Percentiles rank a stretch among this genome's conserved stretches.
Conservation (phyloP, 2,113 vertebrate species). For the Asarcornis scutulata region DNA sequence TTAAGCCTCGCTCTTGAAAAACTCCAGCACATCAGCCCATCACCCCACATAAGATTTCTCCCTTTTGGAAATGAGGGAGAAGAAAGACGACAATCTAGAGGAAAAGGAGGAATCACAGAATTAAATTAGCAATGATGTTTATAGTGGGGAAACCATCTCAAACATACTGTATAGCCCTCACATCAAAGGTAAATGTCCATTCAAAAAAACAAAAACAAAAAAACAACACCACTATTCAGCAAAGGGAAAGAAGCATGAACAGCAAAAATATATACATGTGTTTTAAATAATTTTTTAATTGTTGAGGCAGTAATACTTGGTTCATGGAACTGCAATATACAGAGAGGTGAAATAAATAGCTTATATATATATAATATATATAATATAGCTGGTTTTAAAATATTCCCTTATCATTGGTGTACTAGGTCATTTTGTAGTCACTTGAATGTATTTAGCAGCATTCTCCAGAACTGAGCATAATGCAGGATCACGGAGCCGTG, state of each 20-base stretch:
- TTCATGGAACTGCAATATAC: slow-evolving; percentile 90
- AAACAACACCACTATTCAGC: neutral
- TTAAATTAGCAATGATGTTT: neutral
- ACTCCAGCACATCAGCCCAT: rapidly evolving
- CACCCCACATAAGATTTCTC: neutral
- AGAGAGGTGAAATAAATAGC: slow-evolving; percentile 90
- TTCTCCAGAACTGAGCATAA: slow-evolving; percentile 81
- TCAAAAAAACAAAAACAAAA: neutral
- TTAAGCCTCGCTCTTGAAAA: neutral
- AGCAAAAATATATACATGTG: slow-evolving; percentile 51
- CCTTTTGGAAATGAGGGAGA: neutral
- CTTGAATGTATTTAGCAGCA: slow-evolving; percentile 83
- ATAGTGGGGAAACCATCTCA: neutral
- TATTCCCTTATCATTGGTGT: slow-evolving; percentile 87
- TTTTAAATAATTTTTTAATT: slow-evolving; percentile 88
- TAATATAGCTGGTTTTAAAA: slow-evolving; percentile 87
- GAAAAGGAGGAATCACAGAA: neutral
- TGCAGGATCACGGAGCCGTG: slow-evolving; percentile 80
- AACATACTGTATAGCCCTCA: neutral
- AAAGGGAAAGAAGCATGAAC: slow-evolving; percentile 44
- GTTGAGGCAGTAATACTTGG: slow-evolving; percentile 87
- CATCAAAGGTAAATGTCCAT: neutral
- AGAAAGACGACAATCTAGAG: neutral
- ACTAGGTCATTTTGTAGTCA: slow-evolving; percentile 83
- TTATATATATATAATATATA: slow-evolving; percentile 88